Base-by-base conservation (phyloP, 2,797 vertebrate genomes). In the Apogon hyalosoma region DNA sequence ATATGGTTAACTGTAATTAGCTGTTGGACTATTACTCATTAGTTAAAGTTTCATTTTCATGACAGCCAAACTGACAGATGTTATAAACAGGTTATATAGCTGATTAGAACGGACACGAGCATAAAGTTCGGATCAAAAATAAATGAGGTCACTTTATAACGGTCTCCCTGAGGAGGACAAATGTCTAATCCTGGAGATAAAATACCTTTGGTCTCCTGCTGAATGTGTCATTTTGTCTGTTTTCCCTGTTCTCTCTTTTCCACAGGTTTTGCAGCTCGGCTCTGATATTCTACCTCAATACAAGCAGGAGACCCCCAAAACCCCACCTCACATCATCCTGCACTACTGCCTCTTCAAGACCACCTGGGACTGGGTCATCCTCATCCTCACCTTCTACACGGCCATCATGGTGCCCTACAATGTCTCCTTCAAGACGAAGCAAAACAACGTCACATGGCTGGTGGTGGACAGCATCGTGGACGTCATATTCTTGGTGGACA, bases 321-420 rank as follows among this genome's bases (percentile, higher is more conserved):
- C 98, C 16, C 98, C 98, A 0, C 98, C 98, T 0, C 98, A 99
- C 88, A 99, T 99, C 86, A 99, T 99, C 92, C 92, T 99, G 63
- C 98, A 99, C 94, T 99, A 99, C 83, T 99, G 98, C 86, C 94
- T 98, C 77, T 99, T 99, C 90, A 99, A 99, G 93, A 99, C 98
- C 85, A 99, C 98, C 0, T 99, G 98, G 98, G 98, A 99, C 87
- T 99, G 98, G 98, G 96, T 99, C 86, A 99, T 99, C 92, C 94
- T 99, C 89, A 99, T 99, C 89, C 94, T 99, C 89, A 99, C 98
- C 73, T 99, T 99, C 92, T 99, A 99, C 93, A 99, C 98, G 0
- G 98, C 98, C 88, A 99, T 99, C 92, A 94, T 99, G 95, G 98
- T 99, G 73, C 98, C 98, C 87, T 99, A 99, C 93, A 99, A 99